phyloP scores from a whole-genome alignment of 2,113 vertebrate genomes.

The Muntiacus muntjak region DNA sequence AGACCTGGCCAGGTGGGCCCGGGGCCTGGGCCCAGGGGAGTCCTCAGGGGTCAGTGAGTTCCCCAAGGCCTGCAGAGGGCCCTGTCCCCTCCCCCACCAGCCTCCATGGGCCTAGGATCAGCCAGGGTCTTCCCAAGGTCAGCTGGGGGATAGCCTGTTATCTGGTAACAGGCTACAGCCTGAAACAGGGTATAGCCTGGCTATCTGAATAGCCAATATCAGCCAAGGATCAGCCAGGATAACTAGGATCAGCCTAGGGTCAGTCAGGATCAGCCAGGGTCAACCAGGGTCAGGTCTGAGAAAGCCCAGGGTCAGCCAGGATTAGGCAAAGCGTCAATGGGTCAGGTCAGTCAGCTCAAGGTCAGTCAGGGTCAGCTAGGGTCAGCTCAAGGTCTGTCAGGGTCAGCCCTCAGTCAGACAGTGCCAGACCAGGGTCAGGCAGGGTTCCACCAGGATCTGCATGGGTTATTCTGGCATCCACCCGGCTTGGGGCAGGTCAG shows the following conservation, averaged over 20 bases:
- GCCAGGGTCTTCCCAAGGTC: neutral
- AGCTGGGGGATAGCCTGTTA: neutral
- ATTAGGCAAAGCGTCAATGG: neutral
- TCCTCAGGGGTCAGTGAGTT: neutral
- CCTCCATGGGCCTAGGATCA: neutral
- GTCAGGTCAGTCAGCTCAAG: neutral
- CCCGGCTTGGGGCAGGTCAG: accelerated
- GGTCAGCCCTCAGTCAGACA: too few species aligned
- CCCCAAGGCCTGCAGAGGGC: neutral
- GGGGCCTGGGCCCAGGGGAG: neutral
- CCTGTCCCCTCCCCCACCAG: neutral
- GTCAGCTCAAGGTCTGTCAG: neutral
- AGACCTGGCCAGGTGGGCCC: neutral
- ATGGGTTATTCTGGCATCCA: neutral
- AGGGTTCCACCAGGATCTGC: neutral
- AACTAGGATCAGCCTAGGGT: neutral
- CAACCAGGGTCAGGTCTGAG: neutral
- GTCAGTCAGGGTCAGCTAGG: neutral
- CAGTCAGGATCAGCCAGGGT: neutral
- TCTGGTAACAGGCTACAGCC: neutral
- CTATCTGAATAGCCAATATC: neutral
- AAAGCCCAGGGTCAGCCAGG: neutral
- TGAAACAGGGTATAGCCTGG: neutral
- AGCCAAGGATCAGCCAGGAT: neutral
- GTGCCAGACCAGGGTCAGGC: neutral